phyloP scores from a whole-genome alignment of 2,797 vertebrate genomes.

The Cirrhinus molitorella region DNA sequence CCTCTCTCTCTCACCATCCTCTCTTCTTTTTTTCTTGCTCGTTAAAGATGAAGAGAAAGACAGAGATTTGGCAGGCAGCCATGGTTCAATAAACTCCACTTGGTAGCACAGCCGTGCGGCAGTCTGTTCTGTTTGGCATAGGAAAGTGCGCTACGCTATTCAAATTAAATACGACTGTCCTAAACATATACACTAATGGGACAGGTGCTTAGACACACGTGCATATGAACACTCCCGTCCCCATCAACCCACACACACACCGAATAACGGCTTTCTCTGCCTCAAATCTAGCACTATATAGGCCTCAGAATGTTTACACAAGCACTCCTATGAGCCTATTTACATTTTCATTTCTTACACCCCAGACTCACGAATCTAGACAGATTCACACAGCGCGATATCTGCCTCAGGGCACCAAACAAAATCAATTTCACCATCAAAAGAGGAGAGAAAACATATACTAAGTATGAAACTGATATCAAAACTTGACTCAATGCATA shows the following conservation, averaged over 20 bases:
- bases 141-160: slow-evolving; percentile 47
- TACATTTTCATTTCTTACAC: slow-evolving; percentile 46
- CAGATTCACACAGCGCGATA: slow-evolving; percentile 15
- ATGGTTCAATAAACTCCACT: slow-evolving; percentile 62
- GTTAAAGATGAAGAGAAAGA: slow-evolving; percentile 48
- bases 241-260: neutral
- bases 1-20: slow-evolving; percentile 23
- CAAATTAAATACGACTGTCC: slow-evolving; percentile 60
- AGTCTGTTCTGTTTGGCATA: slow-evolving; percentile 60
- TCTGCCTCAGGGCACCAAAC: slow-evolving; percentile 30
- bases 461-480: neutral
- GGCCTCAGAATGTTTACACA: slow-evolving; percentile 46
- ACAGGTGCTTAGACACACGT: slow-evolving; percentile 35
- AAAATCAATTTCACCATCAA: slow-evolving; percentile 43
- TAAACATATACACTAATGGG: slow-evolving; percentile 48
- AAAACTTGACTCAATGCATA: neutral
- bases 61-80: slow-evolving; percentile 57
- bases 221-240: neutral
- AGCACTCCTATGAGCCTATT: slow-evolving; percentile 42
- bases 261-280: neutral
- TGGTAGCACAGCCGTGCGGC: slow-evolving; percentile 42
- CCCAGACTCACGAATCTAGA: slow-evolving; percentile 13
- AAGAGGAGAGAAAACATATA: slow-evolving; percentile 22
- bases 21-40: neutral
- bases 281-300: slow-evolving; percentile 1